Evolutionary conservation across 2,888 invertebrate species (phyloP).

Genomic region (Artemia sinica): DNA sequence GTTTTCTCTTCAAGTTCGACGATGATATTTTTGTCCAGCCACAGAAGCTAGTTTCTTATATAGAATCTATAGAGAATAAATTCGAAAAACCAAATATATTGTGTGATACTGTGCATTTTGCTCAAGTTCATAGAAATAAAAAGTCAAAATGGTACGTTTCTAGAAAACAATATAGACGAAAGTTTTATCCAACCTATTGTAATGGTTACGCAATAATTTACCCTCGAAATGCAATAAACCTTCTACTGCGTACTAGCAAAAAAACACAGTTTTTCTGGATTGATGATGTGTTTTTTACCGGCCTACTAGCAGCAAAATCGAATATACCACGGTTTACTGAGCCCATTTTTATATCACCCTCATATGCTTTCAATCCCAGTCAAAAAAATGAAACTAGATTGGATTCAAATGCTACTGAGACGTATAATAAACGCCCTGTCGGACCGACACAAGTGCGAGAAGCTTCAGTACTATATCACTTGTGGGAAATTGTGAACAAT

Average conservation of each 20-base stretch:
- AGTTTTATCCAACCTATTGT: constrained; percentile 1
- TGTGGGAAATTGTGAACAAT: neutral
- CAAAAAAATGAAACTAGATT: neutral
- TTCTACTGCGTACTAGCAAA: neutral
- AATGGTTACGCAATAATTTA: neutral
- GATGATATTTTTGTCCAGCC: constrained; percentile 3
- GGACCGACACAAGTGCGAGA: neutral
- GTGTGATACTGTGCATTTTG: neutral
- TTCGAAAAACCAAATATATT: constrained; percentile 1
- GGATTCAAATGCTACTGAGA: neutral
- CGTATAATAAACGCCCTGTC: neutral
- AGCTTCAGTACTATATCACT: neutral
- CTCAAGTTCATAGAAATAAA: neutral
- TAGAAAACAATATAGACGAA: neutral
- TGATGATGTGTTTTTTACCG: constrained; percentile 8
- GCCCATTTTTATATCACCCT: neutral
- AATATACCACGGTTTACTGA: neutral
- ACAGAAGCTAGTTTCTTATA: neutral
- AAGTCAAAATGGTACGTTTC: constrained; percentile 1
- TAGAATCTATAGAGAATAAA: neutral
- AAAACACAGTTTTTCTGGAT: neutral
- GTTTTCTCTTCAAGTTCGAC: neutral
- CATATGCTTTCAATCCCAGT: too few species aligned
- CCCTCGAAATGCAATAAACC: neutral
- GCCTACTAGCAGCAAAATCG: neutral